Percentiles rank a stretch among this genome's conserved stretches.
These are phyloP conservation scores for Anthophora plumipes DNA, from an alignment of 2,888 invertebrate species.

Conservation along the genomic window DNA sequence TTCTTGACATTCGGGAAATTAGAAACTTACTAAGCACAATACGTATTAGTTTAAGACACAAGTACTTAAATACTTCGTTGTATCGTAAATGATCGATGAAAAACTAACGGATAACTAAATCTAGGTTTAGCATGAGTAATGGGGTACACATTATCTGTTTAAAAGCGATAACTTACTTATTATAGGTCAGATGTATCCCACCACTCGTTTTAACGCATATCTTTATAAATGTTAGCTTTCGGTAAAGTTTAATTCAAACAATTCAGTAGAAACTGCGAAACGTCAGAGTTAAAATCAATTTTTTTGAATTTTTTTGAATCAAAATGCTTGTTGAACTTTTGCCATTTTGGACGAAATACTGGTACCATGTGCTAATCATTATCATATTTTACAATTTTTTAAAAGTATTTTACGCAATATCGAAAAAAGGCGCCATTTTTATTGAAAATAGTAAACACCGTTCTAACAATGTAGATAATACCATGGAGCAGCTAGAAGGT, in stretches of 20 bases:
- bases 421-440: constrained; percentile 5
- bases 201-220: constrained; percentile 12
- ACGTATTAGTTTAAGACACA: constrained; percentile 18
- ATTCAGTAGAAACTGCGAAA: neutral
- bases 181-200: constrained; percentile 42
- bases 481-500: constrained; percentile 40
- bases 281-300: neutral
- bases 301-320: neutral
- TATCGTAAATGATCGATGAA: constrained; percentile 35
- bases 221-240: constrained; percentile 12
- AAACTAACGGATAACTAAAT: constrained; percentile 18
- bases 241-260: constrained; percentile 1
- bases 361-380: constrained; percentile 81
- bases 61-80: constrained; percentile 49
- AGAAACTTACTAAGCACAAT: constrained; percentile 23
- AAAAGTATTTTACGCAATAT: constrained; percentile 49
- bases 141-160: constrained; percentile 21
- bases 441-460: neutral
- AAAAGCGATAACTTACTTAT: constrained; percentile 31
- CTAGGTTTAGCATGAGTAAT: constrained; percentile 15
- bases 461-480: constrained; percentile 10
- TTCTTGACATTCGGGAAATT: constrained; percentile 26
- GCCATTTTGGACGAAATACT: constrained; percentile 83
- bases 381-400: constrained; percentile 74
- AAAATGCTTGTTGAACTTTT: constrained; percentile 75